phyloP scores from a whole-genome alignment of 2,113 vertebrate genomes.

The Chrysochloris asiatica region DNA sequence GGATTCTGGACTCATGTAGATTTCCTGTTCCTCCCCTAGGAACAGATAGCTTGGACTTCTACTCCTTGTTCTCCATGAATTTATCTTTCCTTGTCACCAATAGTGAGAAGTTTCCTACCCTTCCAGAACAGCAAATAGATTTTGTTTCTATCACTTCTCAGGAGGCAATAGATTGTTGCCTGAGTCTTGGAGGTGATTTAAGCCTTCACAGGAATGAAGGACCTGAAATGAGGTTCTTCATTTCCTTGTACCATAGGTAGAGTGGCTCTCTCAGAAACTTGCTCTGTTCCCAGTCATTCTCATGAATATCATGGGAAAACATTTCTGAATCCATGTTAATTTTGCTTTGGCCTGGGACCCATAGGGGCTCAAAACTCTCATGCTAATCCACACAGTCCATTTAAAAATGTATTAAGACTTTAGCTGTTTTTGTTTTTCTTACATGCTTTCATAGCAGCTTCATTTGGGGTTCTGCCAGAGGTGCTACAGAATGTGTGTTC shows the following conservation, averaged over 20 bases:
- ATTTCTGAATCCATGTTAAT: not conserved
- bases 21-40: not conserved
- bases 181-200: too few relatives aligned
- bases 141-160: not conserved
- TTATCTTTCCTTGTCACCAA: not conserved
- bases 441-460: not conserved
- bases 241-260: rapidly evolving
- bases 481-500: not conserved
- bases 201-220: not conserved
- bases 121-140: not conserved
- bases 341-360: too few relatives aligned
- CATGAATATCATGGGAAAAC: not conserved
- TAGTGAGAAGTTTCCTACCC: not conserved
- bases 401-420: not conserved
- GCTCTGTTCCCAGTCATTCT: not conserved
- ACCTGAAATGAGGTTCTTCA: not conserved
- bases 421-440: not conserved
- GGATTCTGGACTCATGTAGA: not conserved
- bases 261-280: not conserved
- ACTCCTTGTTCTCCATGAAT: not conserved
- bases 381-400: not conserved
- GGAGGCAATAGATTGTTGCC: not conserved
- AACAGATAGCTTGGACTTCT: not conserved
- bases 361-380: rapidly evolving
- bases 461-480: rapidly evolving